These are phyloP conservation scores for Andrena minutula DNA, from an alignment of 2,888 invertebrate genomes.

Conservation along the genomic window DNA sequence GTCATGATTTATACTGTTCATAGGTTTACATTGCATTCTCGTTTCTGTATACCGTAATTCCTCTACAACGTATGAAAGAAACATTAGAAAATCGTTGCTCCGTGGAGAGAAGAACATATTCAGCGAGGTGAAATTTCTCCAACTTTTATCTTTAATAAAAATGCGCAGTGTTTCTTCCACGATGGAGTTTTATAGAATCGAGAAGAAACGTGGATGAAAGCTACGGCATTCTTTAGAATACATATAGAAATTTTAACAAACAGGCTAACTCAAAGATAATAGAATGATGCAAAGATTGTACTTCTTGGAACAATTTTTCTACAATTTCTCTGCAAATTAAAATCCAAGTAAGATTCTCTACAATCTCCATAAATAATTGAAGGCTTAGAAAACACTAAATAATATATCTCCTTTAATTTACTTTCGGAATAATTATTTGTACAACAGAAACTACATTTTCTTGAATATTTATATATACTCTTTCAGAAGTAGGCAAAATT, in stretches of 20 bases:
- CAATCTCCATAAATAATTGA: no score
- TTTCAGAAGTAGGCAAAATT: no score
- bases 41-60: slow-evolving; percentile 46
- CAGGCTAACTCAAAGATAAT: neutral
- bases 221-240: slow-evolving; percentile 1
- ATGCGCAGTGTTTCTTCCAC: slow-evolving; percentile 3
- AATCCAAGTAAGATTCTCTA: no score
- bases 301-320: neutral
- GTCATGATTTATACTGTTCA: slow-evolving; percentile 44
- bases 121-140: neutral
- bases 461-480: no score
- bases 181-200: neutral
- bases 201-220: neutral
- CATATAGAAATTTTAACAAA: neutral
- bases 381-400: no score
- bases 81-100: slow-evolving; percentile 47
- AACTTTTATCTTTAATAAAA: slow-evolving; percentile 26
- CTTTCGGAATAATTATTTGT: no score
- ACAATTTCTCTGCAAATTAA: neutral
- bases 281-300: neutral
- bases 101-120: slow-evolving; percentile 2
- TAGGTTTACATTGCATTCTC: slow-evolving; percentile 39
- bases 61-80: slow-evolving; percentile 38
- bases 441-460: no score
- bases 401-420: no score